A percentile compares a stretch with the other conserved stretches of the same genome.
These are phyloP conservation scores for Spodoptera litura DNA, from an alignment of 1,140 invertebrate genomes.

Conservation along the genomic window DNA sequence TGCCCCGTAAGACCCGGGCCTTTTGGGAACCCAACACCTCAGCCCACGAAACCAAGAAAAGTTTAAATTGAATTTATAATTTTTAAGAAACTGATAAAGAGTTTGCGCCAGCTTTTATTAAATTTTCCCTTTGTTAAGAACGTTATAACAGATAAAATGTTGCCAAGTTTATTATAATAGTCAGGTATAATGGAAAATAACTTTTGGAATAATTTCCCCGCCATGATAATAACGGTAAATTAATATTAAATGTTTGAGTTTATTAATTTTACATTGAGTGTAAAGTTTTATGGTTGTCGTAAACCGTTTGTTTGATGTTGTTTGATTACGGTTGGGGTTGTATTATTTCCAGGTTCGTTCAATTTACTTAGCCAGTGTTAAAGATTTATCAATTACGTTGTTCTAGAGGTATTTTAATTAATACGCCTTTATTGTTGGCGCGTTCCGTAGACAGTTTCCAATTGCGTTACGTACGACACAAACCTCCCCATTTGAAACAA, in stretches of 20 bases:
- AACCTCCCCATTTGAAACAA: too few species aligned
- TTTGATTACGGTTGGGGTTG: neutral
- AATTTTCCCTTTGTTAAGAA: slow-evolving; percentile 28
- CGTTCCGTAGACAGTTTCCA: too few species aligned
- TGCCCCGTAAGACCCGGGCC: slow-evolving; percentile 43
- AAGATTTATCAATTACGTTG: too few species aligned
- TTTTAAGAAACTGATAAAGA: slow-evolving; percentile 34
- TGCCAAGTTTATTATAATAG: slow-evolving; percentile 28
- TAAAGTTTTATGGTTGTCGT: neutral
- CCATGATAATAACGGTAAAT: neutral
- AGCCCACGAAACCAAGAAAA: slow-evolving; percentile 26
- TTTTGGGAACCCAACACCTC: slow-evolving; percentile 32
- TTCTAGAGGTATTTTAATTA: too few species aligned
- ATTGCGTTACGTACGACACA: too few species aligned
- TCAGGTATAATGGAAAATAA: neutral
- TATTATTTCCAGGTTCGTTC: too few species aligned
- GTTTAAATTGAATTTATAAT: slow-evolving; percentile 26
- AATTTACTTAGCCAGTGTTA: too few species aligned
- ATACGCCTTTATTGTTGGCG: too few species aligned
- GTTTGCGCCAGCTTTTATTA: slow-evolving; percentile 6
- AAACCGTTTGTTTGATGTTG: neutral
- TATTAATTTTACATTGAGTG: slow-evolving; percentile 30
- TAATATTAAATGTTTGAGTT: slow-evolving; percentile 10
- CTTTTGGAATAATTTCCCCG: slow-evolving; percentile 12
- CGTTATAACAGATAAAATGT: slow-evolving; percentile 14